Evolutionary conservation across 2,113 vertebrate species (phyloP).

Genomic region (Fulica atra): DNA sequence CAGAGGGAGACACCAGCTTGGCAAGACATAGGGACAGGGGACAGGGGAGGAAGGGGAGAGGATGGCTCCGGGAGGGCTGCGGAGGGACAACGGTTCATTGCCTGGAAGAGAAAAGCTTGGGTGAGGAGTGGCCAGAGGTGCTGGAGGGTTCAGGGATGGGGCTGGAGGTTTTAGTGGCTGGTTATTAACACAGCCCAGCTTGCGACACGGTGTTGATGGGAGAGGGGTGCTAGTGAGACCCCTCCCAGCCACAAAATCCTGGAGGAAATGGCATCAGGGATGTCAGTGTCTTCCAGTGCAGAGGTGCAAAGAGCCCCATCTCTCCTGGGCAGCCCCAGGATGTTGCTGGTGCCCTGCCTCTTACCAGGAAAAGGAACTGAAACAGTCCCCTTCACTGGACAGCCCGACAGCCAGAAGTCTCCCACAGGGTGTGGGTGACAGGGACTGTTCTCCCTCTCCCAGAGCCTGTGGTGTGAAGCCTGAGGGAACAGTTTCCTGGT

Average conservation of each 20-base stretch:
- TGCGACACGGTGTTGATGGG: rapidly evolving
- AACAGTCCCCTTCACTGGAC: not conserved
- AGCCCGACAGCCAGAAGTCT: rapidly evolving
- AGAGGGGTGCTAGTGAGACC: not conserved
- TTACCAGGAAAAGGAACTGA: not conserved
- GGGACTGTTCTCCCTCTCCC: not conserved
- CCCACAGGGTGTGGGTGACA: rapidly evolving
- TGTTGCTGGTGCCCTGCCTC: not conserved
- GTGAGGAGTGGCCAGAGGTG: rapidly evolving
- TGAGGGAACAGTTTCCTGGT: rapidly evolving
- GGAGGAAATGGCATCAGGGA: not conserved
- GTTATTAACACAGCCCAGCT: not conserved
- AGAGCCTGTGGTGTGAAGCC: not conserved
- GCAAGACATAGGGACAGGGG: not conserved
- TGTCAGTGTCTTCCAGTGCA: not conserved
- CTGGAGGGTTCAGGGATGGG: not conserved
- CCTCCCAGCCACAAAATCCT: not conserved
- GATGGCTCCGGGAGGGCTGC: rapidly evolving
- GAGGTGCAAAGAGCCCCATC: not conserved
- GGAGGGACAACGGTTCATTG: not conserved
- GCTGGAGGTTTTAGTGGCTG: not conserved
- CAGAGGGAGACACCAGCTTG: not conserved
- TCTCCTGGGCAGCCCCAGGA: rapidly evolving
- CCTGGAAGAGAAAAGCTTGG: not conserved
- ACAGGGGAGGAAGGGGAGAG: not conserved